phyloP scores from a whole-genome alignment of 2,888 invertebrate species.

The Tetropium fuscum region DNA sequence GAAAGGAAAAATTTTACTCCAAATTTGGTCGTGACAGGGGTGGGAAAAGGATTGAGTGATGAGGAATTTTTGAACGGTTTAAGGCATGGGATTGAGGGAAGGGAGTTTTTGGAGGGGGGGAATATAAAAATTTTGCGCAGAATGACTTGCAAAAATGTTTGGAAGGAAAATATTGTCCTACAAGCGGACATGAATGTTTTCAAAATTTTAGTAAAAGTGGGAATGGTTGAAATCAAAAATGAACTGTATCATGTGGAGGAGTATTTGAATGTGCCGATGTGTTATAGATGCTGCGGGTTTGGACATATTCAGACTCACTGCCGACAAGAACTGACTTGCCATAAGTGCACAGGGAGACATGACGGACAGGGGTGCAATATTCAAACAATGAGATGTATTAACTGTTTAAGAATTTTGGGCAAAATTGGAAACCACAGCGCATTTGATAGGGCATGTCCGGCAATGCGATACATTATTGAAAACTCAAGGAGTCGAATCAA shows the following conservation, averaged over 20 bases:
- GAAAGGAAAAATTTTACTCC: too few relatives aligned
- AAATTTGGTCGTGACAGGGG: too few relatives aligned
- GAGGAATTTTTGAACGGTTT: too few relatives aligned
- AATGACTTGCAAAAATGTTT: too few relatives aligned
- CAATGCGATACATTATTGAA: neutral
- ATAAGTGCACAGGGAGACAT: neutral
- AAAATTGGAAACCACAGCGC: neutral
- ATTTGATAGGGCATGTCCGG: neutral
- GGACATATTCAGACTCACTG: neutral
- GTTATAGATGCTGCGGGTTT: slow-evolving; percentile 1
- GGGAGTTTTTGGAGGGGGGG: too few relatives aligned
- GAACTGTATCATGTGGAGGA: neutral
- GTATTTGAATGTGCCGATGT: slow-evolving; percentile 1
- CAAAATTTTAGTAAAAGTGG: neutral
- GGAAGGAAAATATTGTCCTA: neutral
- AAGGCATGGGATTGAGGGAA: too few relatives aligned
- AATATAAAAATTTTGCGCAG: too few relatives aligned
- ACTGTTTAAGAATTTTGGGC: neutral
- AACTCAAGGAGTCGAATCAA: neutral
- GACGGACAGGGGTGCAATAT: neutral
- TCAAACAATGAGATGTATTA: neutral
- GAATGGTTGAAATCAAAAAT: slow-evolving; percentile 6
- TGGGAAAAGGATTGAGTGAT: too few relatives aligned
- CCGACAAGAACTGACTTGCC: neutral
- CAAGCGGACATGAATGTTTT: neutral